Conservation (phyloP, 2,888 invertebrate genomes). For the Chesias legatella region DNA sequence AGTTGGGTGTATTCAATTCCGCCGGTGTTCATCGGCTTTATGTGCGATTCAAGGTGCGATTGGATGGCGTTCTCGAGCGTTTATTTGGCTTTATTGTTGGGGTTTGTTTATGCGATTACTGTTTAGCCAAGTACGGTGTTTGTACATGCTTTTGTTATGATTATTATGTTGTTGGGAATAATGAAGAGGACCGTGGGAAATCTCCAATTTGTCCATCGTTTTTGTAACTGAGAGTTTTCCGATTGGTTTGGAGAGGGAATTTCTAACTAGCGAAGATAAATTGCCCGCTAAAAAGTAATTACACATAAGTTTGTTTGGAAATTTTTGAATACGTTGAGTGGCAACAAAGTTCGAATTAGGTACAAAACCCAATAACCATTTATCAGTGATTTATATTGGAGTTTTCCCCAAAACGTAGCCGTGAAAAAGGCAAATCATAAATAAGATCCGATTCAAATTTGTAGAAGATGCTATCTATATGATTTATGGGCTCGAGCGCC, state of each 20-base stretch:
- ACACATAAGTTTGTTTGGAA: conserved; percentile 29
- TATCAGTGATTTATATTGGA: conserved; percentile 75
- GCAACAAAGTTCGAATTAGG: conserved; percentile 60
- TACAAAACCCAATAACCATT: conserved; percentile 67
- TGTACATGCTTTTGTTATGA: conserved; percentile 77
- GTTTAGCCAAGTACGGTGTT: conserved; percentile 78
- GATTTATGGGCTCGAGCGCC: conserved; percentile 79
- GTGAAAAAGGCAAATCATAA: conserved; percentile 81
- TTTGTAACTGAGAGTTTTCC: conserved; percentile 25
- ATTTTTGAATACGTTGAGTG: conserved; percentile 38
- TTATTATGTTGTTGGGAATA: conserved; percentile 75
- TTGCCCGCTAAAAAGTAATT: conserved; percentile 25
- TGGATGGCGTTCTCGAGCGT: conserved; percentile 79
- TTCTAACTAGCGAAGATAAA: conserved; percentile 10
- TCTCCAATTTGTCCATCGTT: conserved; percentile 33
- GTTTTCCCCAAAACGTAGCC: conserved; percentile 77
- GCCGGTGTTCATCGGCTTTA: conserved; percentile 77
- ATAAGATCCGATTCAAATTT: conserved; percentile 82
- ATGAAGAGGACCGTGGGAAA: conserved; percentile 63
- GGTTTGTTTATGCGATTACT: conserved; percentile 81
- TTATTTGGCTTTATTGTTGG: conserved; percentile 80
- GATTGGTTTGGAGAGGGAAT: conserved; percentile 31
- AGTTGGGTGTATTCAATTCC: conserved; percentile 74
- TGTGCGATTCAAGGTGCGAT: conserved; percentile 81
- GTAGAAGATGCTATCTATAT: conserved; percentile 80